Evolutionary conservation across 2,888 invertebrate genomes (phyloP), one percentile per base, ranked within the genome.

Genomic region (Laspeyria flexula): DNA sequence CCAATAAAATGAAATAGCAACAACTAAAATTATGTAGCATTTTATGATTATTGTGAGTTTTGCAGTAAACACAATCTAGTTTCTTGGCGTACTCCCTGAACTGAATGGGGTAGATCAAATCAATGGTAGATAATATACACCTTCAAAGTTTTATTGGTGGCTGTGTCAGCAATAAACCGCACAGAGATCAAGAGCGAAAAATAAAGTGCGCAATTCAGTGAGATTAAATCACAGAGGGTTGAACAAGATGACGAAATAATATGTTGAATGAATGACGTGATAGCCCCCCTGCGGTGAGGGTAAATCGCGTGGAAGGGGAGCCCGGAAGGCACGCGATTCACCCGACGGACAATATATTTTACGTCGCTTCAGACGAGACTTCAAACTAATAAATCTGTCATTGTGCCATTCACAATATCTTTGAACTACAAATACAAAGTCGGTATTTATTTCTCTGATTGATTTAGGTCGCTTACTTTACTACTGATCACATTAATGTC

Each of bases 121-220:
- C 43, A 53, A 53, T 50, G 23, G 10, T 41, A 35, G 10, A 15
- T 34, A 30, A 34, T 33, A 42, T 33, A 29, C 41, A 39, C 44
- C 54, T 18, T 4, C 7, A 1, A 30, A 33, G 27, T 39, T 44
- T 45, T 50, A 43, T 50, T 38, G 31, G 30, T 18, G 13, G 57
- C 59, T 43, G 43, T 50, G 43, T 50, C 50, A 50, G 53, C 46
- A 21, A 43, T 43, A 33, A 40, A 31, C 21, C 43, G 23, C 33
- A 45, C 18, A 16, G 21, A 34, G 37, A 16, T 38, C 38, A 79
- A 69, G 75, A 71, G 75, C 67, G 65, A 71, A 76, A 81, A 82
- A 84, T 84, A 83, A 87, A 86, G 79, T 83, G 77, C 72, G 78
- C 79, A 81, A 82, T 81, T 71, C 53, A 76, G 60, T 56, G 56